phyloP scores from a whole-genome alignment of 2,797 vertebrate genomes.

The Vireo griseus region DNA sequence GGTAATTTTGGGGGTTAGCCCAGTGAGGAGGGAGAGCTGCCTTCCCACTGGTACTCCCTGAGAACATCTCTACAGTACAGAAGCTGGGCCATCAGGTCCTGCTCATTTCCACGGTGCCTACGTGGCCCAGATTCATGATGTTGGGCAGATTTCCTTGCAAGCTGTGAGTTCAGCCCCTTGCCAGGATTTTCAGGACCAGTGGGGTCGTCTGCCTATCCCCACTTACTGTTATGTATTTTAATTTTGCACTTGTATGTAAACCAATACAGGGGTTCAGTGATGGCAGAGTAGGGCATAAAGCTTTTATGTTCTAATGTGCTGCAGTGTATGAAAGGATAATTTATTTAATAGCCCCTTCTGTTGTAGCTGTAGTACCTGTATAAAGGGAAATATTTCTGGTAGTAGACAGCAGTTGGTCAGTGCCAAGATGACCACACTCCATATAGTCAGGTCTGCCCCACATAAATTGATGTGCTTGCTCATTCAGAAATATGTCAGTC shows the following conservation, averaged over 20 bases:
- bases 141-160: background rate
- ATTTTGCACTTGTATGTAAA: background rate
- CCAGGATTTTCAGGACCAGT: background rate
- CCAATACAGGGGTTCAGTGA: background rate
- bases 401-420: background rate
- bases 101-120: accelerated
- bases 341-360: background rate
- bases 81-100: background rate
- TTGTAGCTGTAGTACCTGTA: background rate
- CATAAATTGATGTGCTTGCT: background rate
- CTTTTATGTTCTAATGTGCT: background rate
- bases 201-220: background rate
- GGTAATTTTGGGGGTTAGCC: background rate
- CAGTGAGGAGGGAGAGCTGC: background rate
- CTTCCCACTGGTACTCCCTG: too few relatives aligned
- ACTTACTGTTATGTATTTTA: background rate
- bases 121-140: background rate
- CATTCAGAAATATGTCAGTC: background rate
- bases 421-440: background rate
- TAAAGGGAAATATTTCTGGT: background rate
- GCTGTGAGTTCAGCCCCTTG: background rate
- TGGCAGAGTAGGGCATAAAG: background rate
- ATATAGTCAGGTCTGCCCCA: background rate
- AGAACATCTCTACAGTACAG: background rate
- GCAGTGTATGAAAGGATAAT: background rate